Percentiles rank a stretch among this genome's conserved stretches.
phyloP scores from a whole-genome alignment of 2,113 vertebrate species.

The Siphamia tubifer region DNA sequence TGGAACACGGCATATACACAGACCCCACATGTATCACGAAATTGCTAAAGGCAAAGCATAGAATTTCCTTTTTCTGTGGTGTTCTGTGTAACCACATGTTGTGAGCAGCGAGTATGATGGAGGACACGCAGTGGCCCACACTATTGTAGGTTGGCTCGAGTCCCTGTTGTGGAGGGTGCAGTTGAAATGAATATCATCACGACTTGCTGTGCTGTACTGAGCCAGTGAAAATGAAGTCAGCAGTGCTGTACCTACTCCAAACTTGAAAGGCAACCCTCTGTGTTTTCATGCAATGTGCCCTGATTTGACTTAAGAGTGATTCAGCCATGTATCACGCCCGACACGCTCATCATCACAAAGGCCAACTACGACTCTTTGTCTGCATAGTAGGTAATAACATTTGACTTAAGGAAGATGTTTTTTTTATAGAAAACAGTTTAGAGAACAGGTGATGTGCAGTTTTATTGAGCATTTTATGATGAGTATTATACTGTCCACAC shows the following conservation, averaged over 20 bases:
- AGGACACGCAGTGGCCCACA: not conserved
- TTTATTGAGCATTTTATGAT: no score
- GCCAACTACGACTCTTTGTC: no score
- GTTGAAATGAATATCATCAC: not conserved
- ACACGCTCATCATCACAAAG: no score
- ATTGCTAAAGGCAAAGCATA: not conserved
- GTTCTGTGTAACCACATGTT: not conserved
- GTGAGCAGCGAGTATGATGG: not conserved
- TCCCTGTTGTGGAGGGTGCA: not conserved
- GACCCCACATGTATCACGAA: not conserved
- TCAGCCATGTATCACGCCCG: not conserved
- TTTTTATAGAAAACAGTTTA: no score
- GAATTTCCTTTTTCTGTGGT: not conserved
- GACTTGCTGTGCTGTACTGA: not conserved
- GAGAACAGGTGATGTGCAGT: no score
- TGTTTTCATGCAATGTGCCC: not conserved
- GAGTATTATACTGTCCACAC: no score
- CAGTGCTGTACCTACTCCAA: not conserved
- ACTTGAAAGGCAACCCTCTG: not conserved
- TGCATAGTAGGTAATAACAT: no score
- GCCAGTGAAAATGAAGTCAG: not conserved
- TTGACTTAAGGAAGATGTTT: no score
- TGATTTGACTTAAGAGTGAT: constrained; percentile 1
- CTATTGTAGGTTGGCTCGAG: not conserved
- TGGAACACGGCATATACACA: not conserved